A percentile compares a stretch with the other conserved stretches of the same genome.
phyloP scores from a whole-genome alignment of 2,888 invertebrate genomes.

The Athalia cordata region DNA sequence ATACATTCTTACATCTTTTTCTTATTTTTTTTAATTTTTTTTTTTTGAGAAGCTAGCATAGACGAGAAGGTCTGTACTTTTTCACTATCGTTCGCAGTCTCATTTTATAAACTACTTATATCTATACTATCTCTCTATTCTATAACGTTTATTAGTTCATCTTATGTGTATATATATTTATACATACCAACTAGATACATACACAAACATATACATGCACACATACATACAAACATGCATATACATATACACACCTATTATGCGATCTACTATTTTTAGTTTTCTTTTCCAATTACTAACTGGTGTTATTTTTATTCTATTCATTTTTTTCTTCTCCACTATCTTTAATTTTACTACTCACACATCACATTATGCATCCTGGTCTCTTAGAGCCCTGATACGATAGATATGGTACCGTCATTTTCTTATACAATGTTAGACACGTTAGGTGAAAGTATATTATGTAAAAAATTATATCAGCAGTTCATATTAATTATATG shows the following conservation, averaged over 20 bases:
- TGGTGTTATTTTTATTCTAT: too few relatives aligned
- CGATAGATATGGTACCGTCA: slow-evolving; percentile 40
- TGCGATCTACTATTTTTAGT: too few relatives aligned
- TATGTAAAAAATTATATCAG: too few relatives aligned
- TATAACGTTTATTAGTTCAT: slow-evolving; percentile 44
- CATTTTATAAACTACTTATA: slow-evolving; percentile 54
- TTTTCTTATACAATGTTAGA: too few relatives aligned
- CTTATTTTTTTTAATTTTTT: background rate
- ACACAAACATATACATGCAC: too few relatives aligned
- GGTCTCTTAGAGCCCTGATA: slow-evolving; percentile 55
- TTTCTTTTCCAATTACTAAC: too few relatives aligned
- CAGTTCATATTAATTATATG: too few relatives aligned
- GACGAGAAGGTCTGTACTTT: slow-evolving; percentile 68
- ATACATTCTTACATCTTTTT: too few relatives aligned
- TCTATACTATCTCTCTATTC: slow-evolving; percentile 50
- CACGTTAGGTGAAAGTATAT: too few relatives aligned
- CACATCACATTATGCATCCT: slow-evolving; percentile 59
- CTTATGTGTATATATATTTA: background rate
- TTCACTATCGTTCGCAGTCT: slow-evolving; percentile 67
- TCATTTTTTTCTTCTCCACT: background rate
- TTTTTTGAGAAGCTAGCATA: slow-evolving; percentile 62
- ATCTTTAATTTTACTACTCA: background rate
- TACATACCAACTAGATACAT: too few relatives aligned
- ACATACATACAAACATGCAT: too few relatives aligned
- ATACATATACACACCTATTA: too few relatives aligned